Conservation (phyloP, 2,113 vertebrate genomes). For the Laticauda colubrina region DNA sequence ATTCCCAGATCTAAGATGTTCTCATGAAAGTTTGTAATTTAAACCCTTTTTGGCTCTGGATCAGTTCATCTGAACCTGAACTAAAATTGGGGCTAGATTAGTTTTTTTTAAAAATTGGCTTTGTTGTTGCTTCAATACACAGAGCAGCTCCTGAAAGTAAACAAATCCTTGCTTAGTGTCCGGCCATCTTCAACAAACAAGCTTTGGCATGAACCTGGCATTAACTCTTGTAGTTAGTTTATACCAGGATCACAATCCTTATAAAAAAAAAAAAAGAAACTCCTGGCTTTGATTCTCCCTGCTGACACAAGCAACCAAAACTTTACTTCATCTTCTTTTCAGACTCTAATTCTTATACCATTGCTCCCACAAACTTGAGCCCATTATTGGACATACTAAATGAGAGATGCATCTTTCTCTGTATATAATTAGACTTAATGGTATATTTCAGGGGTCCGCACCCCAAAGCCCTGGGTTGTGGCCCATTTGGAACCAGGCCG, state of each 20-base stretch:
- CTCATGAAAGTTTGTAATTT: not conserved
- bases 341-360: not conserved
- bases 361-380: not conserved
- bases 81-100: not conserved
- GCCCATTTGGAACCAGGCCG: not conserved
- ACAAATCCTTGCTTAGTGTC: not conserved
- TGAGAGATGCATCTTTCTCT: not conserved
- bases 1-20: not conserved
- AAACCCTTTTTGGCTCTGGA: not conserved
- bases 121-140: not conserved
- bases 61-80: not conserved
- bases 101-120: not conserved
- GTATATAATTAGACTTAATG: not conserved
- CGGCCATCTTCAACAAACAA: not conserved
- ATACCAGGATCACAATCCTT: not conserved
- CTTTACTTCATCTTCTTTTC: not conserved
- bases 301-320: not conserved
- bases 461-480: rapidly evolving
- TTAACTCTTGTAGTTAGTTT: not conserved
- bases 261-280: not conserved
- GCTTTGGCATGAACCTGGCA: not conserved
- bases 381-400: not conserved
- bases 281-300: not conserved
- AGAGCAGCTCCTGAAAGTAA: not conserved
- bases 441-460: not conserved